Base-by-base conservation (phyloP, 1,140 invertebrate genomes). In the Lethrus apterus region DNA sequence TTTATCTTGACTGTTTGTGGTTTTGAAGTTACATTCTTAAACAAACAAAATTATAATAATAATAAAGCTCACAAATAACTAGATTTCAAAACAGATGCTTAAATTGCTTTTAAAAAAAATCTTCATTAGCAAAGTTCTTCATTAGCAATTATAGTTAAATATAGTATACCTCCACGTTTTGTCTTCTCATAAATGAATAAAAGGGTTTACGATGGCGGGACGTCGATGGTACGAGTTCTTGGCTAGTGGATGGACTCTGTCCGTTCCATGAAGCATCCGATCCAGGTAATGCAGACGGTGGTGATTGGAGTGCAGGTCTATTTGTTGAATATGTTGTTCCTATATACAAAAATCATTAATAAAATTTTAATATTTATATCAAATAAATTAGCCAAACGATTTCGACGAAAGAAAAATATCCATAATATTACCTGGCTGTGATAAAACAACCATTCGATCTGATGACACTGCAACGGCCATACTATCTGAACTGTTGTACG, bases 1-100 rank as follows among this genome's bases (percentile, higher is more conserved):
- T 91, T 87, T 11, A 89, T 73, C 44, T 79, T 73, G 0, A 84
- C 71, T 34, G 75, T 68, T 10, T 77, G 74, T 33, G 75, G 70
- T 44, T 55, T 59, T 15, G 52, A 43, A 8, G 44, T 44, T 2
- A n/a, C 29, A 8, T 32, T 34, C 21, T 42, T 10, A 11, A 29
- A 26, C 4, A 30, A 5, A 30, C 24, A 4, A 43, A 30, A n/a
- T n/a, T n/a, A n/a, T n/a, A n/a, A n/a, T n/a, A n/a, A n/a, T n/a
- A n/a, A n/a, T n/a, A n/a, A n/a, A n/a, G n/a, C n/a, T n/a, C n/a
- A n/a, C n/a, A n/a, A 29, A 29, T 29, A 8, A 29, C 7, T 29
- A 8, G 24, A 29, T 8, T 8, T 7, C 7, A 29, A 29, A 29
- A 29, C 14, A 14, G n/a, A n/a, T n/a, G n/a, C n/a, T n/a, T n/a